These are phyloP conservation scores for Samia ricini DNA, from an alignment of 1,140 invertebrate genomes.

Conservation along the genomic window DNA sequence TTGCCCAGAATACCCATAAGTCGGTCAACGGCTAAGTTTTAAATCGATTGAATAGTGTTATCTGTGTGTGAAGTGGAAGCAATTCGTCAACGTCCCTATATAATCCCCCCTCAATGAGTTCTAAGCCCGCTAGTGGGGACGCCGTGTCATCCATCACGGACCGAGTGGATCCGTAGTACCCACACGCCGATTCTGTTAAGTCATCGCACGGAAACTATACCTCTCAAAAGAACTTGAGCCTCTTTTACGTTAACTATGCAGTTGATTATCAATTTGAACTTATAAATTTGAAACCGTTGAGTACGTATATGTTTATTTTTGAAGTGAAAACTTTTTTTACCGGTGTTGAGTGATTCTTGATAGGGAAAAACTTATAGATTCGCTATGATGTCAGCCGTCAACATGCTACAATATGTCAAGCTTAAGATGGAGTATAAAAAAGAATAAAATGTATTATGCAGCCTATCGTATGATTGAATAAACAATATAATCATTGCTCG, in stretches of 20 bases:
- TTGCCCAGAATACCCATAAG: not conserved
- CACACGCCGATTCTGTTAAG: conserved; percentile 30
- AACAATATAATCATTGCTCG: no score
- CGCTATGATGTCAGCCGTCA: no score
- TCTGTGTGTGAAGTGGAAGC: conserved; percentile 51
- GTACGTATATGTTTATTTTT: no score
- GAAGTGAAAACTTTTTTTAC: no score
- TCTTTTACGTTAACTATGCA: not conserved
- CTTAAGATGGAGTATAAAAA: no score
- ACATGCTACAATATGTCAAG: no score
- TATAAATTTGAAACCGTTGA: not conserved
- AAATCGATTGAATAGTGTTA: conserved; percentile 62
- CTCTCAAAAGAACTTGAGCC: not conserved
- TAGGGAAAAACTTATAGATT: no score
- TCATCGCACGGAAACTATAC: conserved; percentile 44
- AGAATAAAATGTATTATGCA: no score
- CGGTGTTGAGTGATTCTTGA: no score
- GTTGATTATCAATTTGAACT: not conserved
- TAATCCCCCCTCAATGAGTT: conserved; percentile 71
- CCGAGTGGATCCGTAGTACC: conserved; percentile 23
- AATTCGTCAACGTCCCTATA: conserved; percentile 68
- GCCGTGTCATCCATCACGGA: conserved; percentile 63
- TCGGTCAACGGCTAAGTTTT: conserved; percentile 38
- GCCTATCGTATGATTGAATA: no score
- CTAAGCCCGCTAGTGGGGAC: conserved; percentile 57